Percentiles rank a stretch among this genome's conserved stretches.
Evolutionary conservation across 2,113 vertebrate genomes (phyloP).

Genomic region (Mus musculus): GRCm39 chr9:37370001-37370500

Average conservation of each 20-base stretch:
- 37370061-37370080: constrained; percentile 76
- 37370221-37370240: constrained; percentile 42
- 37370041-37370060: constrained; percentile 60
- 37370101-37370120: constrained; percentile 72
- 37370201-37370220: not conserved
- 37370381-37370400: constrained; percentile 1
- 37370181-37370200: constrained; percentile 4
- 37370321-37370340: not conserved
- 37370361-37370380: not conserved
- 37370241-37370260: not conserved
- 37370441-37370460: not conserved
- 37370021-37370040: constrained; percentile 63
- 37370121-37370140: constrained; percentile 60
- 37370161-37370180: constrained; percentile 61
- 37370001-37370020: not conserved
- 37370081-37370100: constrained; percentile 58
- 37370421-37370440: not conserved
- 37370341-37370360: not conserved
- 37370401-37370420: not conserved
- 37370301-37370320: not conserved
- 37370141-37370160: constrained; percentile 62
- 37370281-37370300: not conserved
- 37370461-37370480: not conserved
- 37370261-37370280: constrained; percentile 45
- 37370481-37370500: not conserved